Conservation (phyloP, 2,888 invertebrate species). For the Leptinotarsa tumamoca region DNA sequence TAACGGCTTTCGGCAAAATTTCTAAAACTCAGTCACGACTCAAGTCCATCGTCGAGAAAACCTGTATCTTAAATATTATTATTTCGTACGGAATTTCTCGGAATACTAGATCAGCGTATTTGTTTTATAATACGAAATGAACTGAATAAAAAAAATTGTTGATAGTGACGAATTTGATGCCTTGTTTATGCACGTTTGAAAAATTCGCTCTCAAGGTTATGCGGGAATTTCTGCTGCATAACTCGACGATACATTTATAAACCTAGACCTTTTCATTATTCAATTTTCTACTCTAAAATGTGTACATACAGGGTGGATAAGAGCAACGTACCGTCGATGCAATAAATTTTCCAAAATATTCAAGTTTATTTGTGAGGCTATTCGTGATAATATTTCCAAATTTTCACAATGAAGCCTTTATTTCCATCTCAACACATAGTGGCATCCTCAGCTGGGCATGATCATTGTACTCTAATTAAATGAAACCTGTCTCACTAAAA, state of each 20-base stretch:
- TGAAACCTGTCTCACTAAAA: no score
- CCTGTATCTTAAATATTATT: slow-evolving; percentile 19
- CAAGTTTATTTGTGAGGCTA: no score
- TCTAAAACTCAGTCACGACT: slow-evolving; percentile 58
- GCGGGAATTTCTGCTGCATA: slow-evolving; percentile 27
- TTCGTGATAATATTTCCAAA: no score
- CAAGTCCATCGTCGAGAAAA: slow-evolving; percentile 20
- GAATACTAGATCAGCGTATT: slow-evolving; percentile 39
- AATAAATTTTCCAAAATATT: no score
- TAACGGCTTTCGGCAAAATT: slow-evolving; percentile 58
- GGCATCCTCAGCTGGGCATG: no score
- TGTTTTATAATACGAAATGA: slow-evolving; percentile 27
- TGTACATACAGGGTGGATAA: no score
- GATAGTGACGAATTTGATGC: slow-evolving; percentile 38
- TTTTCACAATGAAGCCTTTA: no score
- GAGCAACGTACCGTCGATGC: no score
- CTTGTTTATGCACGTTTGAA: slow-evolving; percentile 33
- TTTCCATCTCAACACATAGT: no score
- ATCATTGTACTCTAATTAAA: no score
- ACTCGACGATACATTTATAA: slow-evolving; percentile 27
- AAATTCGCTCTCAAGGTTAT: slow-evolving; percentile 31
- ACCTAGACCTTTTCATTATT: no score
- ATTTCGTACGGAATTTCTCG: slow-evolving; percentile 29
- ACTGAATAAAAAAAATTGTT: slow-evolving; percentile 34
- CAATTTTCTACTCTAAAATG: no score